phyloP scores from a whole-genome alignment of 23 tunicate species.

The Halocynthia aurantium region DNA sequence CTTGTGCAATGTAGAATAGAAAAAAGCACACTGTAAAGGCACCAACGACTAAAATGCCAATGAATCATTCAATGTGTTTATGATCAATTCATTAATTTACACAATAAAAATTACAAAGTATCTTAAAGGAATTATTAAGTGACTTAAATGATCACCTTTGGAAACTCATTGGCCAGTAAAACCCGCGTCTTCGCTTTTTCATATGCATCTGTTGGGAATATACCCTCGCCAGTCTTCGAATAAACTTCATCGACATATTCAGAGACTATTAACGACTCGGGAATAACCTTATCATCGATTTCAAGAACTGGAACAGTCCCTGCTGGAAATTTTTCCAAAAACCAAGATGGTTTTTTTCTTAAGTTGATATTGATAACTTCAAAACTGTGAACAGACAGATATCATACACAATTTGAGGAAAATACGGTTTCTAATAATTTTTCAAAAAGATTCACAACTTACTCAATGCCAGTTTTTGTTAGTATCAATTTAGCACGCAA shows the following conservation, averaged over 20 bases:
- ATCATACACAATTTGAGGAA: too few species aligned
- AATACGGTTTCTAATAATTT: too few species aligned
- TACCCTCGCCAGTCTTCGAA: constrained; percentile 1
- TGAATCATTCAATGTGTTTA: too few species aligned
- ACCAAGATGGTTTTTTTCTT: not conserved
- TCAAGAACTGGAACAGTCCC: constrained; percentile 11
- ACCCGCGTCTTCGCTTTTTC: not conserved
- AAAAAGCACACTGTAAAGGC: too few species aligned
- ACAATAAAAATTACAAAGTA: too few species aligned
- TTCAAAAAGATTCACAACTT: too few species aligned
- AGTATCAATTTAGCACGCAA: not conserved
- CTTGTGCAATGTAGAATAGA: too few species aligned
- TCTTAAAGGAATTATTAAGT: not conserved
- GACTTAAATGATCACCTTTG: not conserved
- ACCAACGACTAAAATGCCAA: too few species aligned
- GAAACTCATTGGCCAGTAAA: not conserved
- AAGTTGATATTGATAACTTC: not conserved
- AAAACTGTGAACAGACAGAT: not conserved
- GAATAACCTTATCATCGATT: not conserved
- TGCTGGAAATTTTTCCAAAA: not conserved
- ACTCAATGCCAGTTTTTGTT: not conserved
- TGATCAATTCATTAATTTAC: too few species aligned
- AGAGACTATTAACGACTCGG: not conserved
- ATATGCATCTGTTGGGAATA: not conserved
- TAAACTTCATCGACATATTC: constrained; percentile 17